Percentiles rank a stretch among this genome's conserved stretches.
These are phyloP conservation scores for Phenganax stokvisi DNA, from an alignment of 92 coral and sea anemone genomes.

Conservation along the genomic window DNA sequence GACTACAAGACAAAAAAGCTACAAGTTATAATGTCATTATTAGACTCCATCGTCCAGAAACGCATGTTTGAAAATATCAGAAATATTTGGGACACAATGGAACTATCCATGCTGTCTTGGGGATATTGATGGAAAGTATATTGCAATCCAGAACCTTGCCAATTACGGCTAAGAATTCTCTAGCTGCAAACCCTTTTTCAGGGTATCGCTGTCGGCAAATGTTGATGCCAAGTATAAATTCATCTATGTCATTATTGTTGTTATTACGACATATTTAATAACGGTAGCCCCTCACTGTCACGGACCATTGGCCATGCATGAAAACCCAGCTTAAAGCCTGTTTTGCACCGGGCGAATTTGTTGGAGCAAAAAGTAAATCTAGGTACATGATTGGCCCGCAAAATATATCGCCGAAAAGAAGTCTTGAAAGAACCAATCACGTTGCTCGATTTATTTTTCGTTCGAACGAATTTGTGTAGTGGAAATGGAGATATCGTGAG, in stretches of 20 bases:
- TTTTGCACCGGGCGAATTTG: too few relatives aligned
- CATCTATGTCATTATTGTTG: neutral
- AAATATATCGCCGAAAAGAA: too few relatives aligned
- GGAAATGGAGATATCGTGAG: too few relatives aligned
- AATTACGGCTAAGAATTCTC: conserved; percentile 21
- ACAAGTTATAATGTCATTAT: neutral
- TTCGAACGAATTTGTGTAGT: too few relatives aligned
- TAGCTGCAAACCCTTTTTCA: conserved; percentile 29
- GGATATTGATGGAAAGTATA: conserved; percentile 39
- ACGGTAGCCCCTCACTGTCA: too few relatives aligned
- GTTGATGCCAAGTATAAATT: conserved; percentile 38
- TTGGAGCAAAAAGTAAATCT: too few relatives aligned
- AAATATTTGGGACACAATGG: conserved; percentile 16
- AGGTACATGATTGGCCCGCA: too few relatives aligned
- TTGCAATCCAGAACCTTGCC: conserved; percentile 17
- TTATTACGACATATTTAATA: too few relatives aligned
- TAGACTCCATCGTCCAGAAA: conserved; percentile 23
- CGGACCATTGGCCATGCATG: too few relatives aligned
- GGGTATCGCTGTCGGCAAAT: conserved; percentile 21
- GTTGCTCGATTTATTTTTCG: too few relatives aligned
- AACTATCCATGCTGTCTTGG: conserved; percentile 25
- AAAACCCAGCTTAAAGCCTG: too few relatives aligned
- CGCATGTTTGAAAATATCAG: conserved; percentile 17
- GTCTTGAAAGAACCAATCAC: too few relatives aligned
- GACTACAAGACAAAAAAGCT: neutral